Evolutionary conservation across 2,113 vertebrate genomes (phyloP).

Genomic region (Strigops habroptila): DNA sequence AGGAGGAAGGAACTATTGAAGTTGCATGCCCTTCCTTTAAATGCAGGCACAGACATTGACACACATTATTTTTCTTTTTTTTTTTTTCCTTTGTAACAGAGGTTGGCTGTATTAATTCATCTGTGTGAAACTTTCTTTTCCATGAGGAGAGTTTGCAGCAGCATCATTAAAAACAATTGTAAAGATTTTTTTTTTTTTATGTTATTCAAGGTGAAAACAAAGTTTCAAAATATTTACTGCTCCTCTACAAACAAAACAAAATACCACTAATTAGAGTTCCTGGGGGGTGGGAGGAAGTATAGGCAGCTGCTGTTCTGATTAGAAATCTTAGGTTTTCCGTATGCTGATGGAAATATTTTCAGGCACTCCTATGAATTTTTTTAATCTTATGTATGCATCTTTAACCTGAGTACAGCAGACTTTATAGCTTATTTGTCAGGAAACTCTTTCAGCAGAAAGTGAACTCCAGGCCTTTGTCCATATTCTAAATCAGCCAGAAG

Average conservation of each 20-base stretch:
- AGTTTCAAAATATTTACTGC: neutral
- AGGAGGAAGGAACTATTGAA: neutral
- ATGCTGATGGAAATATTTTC: neutral
- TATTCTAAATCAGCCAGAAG: neutral
- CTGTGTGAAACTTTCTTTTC: neutral
- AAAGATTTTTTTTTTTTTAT: neutral
- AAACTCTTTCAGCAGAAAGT: neutral
- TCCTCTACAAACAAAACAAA: neutral
- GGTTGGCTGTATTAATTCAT: neutral
- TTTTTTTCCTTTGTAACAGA: neutral
- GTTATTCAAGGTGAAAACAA: neutral
- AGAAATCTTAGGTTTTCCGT: neutral
- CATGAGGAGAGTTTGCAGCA: neutral
- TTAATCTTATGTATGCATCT: neutral
- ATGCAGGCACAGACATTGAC: neutral
- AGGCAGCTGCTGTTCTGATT: neutral
- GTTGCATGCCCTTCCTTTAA: neutral
- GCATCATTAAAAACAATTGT: neutral
- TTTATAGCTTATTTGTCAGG: neutral
- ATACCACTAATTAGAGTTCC: neutral
- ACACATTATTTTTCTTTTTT: neutral
- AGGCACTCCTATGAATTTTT: neutral
- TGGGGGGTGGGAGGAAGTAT: accelerated
- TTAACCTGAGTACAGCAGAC: neutral
- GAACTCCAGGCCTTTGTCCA: neutral